Conservation (phyloP, 2,113 vertebrate species). For the Trematocara stigmaticum region DNA sequence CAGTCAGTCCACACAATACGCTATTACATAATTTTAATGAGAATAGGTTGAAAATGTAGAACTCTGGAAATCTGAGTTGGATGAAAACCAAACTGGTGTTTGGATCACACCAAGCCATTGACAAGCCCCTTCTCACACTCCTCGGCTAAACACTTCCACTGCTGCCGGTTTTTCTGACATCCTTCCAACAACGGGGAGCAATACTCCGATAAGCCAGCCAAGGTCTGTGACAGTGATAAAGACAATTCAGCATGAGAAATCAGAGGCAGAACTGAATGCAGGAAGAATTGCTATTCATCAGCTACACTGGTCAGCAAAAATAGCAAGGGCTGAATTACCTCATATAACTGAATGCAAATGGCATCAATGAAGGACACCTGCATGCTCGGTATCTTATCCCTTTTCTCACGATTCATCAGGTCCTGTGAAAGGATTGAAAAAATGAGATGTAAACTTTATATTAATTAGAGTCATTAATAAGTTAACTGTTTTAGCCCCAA, state of each 20-base stretch:
- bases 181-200: slow-evolving; percentile 91
- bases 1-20: background rate
- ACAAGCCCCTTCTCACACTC: slow-evolving; percentile 81
- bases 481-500: background rate
- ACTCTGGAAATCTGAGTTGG: background rate
- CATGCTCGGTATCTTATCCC: slow-evolving; percentile 97
- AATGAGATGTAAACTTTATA: background rate
- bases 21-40: background rate
- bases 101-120: slow-evolving; percentile 75
- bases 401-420: slow-evolving; percentile 97
- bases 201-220: slow-evolving; percentile 82
- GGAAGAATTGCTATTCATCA: background rate
- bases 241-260: background rate
- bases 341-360: slow-evolving; percentile 91
- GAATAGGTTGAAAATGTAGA: background rate
- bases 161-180: slow-evolving; percentile 87
- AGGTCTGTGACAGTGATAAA: slow-evolving; percentile 71
- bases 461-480: background rate
- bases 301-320: background rate
- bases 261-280: background rate
- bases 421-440: slow-evolving; percentile 72
- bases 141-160: slow-evolving; percentile 88
- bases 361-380: slow-evolving; percentile 98
- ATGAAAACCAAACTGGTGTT: background rate
- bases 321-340: slow-evolving; percentile 72